A percentile compares a stretch with the other conserved stretches of the same genome.
phyloP scores from a whole-genome alignment of 2,797 vertebrate genomes.

The Labeo calbasu region DNA sequence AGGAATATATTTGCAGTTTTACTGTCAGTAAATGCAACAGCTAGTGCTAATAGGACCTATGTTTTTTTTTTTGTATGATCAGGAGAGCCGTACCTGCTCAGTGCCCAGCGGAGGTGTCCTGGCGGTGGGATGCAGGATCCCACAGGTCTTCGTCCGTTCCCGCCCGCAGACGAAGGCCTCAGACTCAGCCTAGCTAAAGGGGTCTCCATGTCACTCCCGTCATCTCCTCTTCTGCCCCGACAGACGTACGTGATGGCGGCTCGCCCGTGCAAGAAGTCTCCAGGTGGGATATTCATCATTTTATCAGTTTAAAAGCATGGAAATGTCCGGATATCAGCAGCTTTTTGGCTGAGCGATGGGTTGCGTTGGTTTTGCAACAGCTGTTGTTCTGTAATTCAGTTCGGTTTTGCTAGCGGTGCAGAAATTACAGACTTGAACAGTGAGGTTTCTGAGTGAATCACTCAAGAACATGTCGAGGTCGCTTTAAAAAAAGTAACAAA shows the following conservation, averaged over 20 bases:
- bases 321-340: neutral
- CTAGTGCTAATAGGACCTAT: neutral
- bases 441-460: neutral
- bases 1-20: neutral
- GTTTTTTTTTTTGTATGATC: conserved; percentile 64
- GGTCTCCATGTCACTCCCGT: conserved; percentile 95
- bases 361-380: neutral
- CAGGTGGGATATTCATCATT: conserved; percentile 79
- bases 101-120: conserved; percentile 71
- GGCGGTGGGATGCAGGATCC: conserved; percentile 71
- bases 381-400: neutral
- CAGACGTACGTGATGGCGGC: conserved; percentile 88
- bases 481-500: neutral
- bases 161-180: conserved; percentile 78
- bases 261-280: conserved; percentile 89
- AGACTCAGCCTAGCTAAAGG: conserved; percentile 87
- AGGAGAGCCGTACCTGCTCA: conserved; percentile 83
- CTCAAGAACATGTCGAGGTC: neutral
- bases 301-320: neutral
- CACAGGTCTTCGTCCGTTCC: conserved; percentile 72
- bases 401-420: neutral
- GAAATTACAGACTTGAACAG: neutral
- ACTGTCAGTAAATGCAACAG: neutral
- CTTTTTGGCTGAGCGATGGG: neutral
- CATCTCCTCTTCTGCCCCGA: conserved; percentile 93